A percentile compares a stretch with the other conserved stretches of the same genome.
phyloP scores from a whole-genome alignment of 2,113 vertebrate species.

The Oreochromis spilurus region DNA sequence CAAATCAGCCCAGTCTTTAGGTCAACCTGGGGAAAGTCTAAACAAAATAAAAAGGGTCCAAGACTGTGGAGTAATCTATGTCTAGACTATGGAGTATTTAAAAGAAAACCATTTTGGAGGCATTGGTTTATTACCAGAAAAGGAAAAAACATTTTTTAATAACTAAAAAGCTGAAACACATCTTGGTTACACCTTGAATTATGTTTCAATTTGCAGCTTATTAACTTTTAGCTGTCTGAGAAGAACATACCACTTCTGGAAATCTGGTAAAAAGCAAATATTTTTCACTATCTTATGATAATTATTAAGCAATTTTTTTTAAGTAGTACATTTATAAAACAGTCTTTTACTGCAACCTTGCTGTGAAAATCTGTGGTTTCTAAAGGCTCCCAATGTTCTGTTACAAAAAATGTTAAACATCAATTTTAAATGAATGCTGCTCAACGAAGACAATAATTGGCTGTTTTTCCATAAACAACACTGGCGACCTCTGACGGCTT shows the following conservation, averaged over 20 bases:
- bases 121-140: not conserved
- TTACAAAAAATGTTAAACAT: not conserved
- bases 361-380: not conserved
- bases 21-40: not conserved
- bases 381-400: not conserved
- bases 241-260: not conserved
- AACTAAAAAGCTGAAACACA: not conserved
- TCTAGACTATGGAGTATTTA: not conserved
- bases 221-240: not conserved
- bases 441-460: not conserved
- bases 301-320: not conserved
- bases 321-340: accelerated
- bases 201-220: not conserved
- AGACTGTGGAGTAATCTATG: too few species aligned
- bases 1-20: not conserved
- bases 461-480: slow-evolving; percentile 3
- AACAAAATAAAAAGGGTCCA: slow-evolving; percentile 1
- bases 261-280: not conserved
- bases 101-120: not conserved
- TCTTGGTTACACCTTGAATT: not conserved
- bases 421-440: not conserved
- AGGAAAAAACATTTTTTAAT: not conserved
- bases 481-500: slow-evolving; percentile 9
- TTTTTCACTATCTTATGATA: not conserved
- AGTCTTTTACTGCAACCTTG: not conserved